Conservation (phyloP, 2,888 invertebrate genomes). For the Tachina fera region DNA sequence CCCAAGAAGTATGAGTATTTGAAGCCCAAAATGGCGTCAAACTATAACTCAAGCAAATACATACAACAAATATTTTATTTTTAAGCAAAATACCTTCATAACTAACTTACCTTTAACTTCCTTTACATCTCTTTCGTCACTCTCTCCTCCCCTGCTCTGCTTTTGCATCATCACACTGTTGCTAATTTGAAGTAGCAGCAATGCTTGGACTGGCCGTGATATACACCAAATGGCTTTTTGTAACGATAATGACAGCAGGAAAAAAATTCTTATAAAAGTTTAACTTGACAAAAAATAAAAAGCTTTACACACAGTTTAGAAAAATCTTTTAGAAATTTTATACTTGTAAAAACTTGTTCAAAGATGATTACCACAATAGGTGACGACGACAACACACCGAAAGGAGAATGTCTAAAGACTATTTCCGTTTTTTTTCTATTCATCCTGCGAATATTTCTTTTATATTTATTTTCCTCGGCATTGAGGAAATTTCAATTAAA, state of each 20-base stretch:
- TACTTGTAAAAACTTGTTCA: constrained; percentile 82
- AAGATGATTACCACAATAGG: constrained; percentile 81
- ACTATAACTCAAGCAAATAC: constrained; percentile 42
- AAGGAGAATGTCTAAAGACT: constrained; percentile 58
- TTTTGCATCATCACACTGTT: background rate
- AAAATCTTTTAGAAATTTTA: constrained; percentile 75
- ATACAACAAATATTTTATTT: constrained; percentile 51
- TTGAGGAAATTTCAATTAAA: constrained; percentile 68
- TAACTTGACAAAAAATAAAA: constrained; percentile 30
- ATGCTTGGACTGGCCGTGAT: constrained; percentile 49
- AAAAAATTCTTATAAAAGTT: constrained; percentile 42
- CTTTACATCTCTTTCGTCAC: background rate
- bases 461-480: constrained; percentile 43
- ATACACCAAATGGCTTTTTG: constrained; percentile 47
- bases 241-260: constrained; percentile 47
- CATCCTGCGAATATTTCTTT: constrained; percentile 16
- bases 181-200: constrained; percentile 51
- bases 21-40: constrained; percentile 64
- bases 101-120: constrained; percentile 39
- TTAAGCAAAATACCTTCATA: constrained; percentile 45
- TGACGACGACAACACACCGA: constrained; percentile 57
- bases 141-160: background rate
- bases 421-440: constrained; percentile 34
- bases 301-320: constrained; percentile 41
- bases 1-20: no score